Base-by-base conservation (phyloP, 2,797 vertebrate genomes). In the Neosilurus mollespiculum region DNA sequence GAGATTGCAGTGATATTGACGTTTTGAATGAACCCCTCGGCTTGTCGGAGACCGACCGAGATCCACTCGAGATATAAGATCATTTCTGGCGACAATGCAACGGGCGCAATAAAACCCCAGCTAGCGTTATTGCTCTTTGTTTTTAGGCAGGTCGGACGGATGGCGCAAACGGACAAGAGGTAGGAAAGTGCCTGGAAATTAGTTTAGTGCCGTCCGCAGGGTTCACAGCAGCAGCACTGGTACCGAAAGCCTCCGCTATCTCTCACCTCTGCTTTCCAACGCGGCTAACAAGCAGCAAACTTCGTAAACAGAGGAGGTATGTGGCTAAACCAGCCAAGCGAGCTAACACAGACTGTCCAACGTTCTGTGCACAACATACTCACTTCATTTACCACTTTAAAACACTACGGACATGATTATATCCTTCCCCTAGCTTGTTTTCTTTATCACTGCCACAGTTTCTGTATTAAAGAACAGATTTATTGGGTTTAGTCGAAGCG, bases 91-190 rank as follows among this genome's bases (percentile, higher is more conserved):
- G 90, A 88, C 93, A 90, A 89, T 90, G 90, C 92, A 94, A 70
- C 86, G 90, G 92, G 92, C 93, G 93, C 94, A 94, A 93, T 91
- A 92, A 95, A 92, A 92, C 90, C 89, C 58, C 90, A 91, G 84
- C 84, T 66, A 73, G 93, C 93, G 90, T 92, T 94, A 92, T 94
- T 92, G 93, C 94, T 90, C 94, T 95, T 95, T 95, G 94, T 95
- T 94, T 90, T 94, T 93, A 89, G 91, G 88, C 82, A 88, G 87
- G 90, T 85, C 89, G 87, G 87, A 88, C 89, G 87, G 89, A 89
- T 90, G 89, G 79, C 78, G 83, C 81, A 82, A n/a, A 82, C 72
- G 65, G 56, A 49, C 69, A 84, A 70, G 78, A 86, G 65, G 62
- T 64, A 22, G 71, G 62, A 86, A 87, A 87, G 83, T 85, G 64